A percentile compares a stretch with the other conserved stretches of the same genome.
Conservation (phyloP, 2,888 invertebrate genomes). For the Ligdia adustata region DNA sequence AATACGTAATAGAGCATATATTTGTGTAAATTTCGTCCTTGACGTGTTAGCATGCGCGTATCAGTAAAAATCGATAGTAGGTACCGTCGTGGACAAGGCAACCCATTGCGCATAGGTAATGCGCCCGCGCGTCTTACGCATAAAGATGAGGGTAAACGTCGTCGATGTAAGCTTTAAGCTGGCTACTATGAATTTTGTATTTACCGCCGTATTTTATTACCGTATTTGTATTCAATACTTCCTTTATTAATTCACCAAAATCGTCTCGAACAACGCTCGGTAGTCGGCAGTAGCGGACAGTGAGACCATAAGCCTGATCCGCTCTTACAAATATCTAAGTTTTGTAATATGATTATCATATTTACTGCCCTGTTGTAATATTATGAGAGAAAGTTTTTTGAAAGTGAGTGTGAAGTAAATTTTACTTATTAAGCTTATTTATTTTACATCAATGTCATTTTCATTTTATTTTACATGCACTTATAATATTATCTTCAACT, state of each 20-base stretch:
- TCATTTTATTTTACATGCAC: no score
- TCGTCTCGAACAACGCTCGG: conserved; percentile 37
- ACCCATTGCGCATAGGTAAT: conserved; percentile 73
- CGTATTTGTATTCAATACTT: conserved; percentile 71
- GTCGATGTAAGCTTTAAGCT: conserved; percentile 52
- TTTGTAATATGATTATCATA: conserved; percentile 31
- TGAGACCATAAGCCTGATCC: conserved; percentile 36
- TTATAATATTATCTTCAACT: no score
- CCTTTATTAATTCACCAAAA: conserved; percentile 52
- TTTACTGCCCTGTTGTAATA: conserved; percentile 42
- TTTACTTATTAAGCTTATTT: conserved; percentile 15
- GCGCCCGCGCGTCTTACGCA: conserved; percentile 65
- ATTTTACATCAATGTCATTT: conserved; percentile 9
- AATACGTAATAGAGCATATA: conserved; percentile 52
- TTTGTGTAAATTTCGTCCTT: conserved; percentile 53
- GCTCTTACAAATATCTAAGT: conserved; percentile 30
- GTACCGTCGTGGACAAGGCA: conserved; percentile 56
- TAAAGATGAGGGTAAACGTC: conserved; percentile 67
- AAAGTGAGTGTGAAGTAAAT: conserved; percentile 37
- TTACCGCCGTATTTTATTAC: conserved; percentile 60
- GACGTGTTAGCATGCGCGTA: conserved; percentile 54
- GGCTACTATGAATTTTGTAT: conserved; percentile 61
- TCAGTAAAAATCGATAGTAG: conserved; percentile 75
- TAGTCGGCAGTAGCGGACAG: conserved; percentile 20
- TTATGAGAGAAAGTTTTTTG: conserved; percentile 51